These are phyloP conservation scores for Vanacampus margaritifer DNA, from an alignment of 2,113 vertebrate species.

Conservation along the genomic window DNA sequence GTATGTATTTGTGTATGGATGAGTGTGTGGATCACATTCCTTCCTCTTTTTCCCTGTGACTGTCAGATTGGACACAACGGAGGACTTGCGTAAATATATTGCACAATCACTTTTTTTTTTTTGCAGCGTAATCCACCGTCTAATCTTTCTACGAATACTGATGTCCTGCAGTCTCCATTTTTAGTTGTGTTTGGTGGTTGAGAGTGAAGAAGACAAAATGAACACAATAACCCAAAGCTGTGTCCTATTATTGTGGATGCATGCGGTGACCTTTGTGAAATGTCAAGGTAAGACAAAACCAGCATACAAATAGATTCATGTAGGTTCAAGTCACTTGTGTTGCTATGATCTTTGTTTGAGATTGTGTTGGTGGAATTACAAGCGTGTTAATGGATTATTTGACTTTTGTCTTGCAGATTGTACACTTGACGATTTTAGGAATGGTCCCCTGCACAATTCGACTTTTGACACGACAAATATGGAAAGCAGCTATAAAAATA, in stretches of 20 bases:
- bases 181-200: slow-evolving; percentile 13
- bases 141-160: slow-evolving; percentile 4
- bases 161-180: slow-evolving; percentile 6
- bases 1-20: background rate
- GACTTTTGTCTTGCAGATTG: slow-evolving; percentile 43
- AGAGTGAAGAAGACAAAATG: slow-evolving; percentile 46
- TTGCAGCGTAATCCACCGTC: slow-evolving; percentile 9
- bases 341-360: background rate
- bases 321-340: background rate
- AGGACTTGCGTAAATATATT: slow-evolving; percentile 41
- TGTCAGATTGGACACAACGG: slow-evolving; percentile 17
- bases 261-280: slow-evolving; percentile 34
- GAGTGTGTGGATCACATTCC: slow-evolving; percentile 1
- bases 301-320: background rate
- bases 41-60: background rate
- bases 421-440: background rate
- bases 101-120: slow-evolving; percentile 21
- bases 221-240: background rate
- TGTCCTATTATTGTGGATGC: slow-evolving; percentile 40
- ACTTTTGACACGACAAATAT: slow-evolving; percentile 33
- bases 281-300: slow-evolving; percentile 40
- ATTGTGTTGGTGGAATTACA: background rate
- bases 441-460: rapidly evolving
- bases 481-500: background rate
- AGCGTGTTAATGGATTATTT: too few relatives aligned